These are phyloP conservation scores for Heteromurus nitidus DNA, from an alignment of 2,888 invertebrate genomes.

Conservation along the genomic window DNA sequence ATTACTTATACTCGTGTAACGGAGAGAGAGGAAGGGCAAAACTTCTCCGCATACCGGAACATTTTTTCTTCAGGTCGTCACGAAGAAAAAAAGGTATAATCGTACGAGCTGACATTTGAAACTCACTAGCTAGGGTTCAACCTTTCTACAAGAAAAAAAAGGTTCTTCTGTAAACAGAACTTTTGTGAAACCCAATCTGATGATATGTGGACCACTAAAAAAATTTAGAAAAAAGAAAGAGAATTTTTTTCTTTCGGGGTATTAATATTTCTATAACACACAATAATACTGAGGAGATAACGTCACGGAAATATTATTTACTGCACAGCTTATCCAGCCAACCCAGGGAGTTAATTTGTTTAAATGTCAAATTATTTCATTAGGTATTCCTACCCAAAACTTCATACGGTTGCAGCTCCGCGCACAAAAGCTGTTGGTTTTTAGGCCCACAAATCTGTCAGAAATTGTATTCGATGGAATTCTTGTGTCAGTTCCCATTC, in stretches of 20 bases:
- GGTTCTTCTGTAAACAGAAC: slow-evolving; percentile 53
- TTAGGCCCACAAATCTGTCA: slow-evolving; percentile 48
- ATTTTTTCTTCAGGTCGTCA: neutral
- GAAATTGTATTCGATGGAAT: slow-evolving; percentile 42
- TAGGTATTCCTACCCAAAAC: slow-evolving; percentile 63
- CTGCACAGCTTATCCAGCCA: slow-evolving; percentile 42
- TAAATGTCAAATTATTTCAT: slow-evolving; percentile 71
- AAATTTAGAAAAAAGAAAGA: slow-evolving; percentile 30
- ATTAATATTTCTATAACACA: slow-evolving; percentile 26
- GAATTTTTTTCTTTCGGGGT: slow-evolving; percentile 1
- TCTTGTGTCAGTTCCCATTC: slow-evolving; percentile 26
- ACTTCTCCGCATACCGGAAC: neutral
- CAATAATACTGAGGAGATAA: slow-evolving; percentile 41
- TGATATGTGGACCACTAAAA: slow-evolving; percentile 43
- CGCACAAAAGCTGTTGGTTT: slow-evolving; percentile 40
- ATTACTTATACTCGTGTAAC: too few species aligned
- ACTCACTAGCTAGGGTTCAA: slow-evolving; percentile 20
- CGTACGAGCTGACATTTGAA: slow-evolving; percentile 33
- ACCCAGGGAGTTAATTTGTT: slow-evolving; percentile 70
- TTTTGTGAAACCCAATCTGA: slow-evolving; percentile 61
- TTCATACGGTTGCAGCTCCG: slow-evolving; percentile 11
- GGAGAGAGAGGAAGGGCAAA: too few species aligned
- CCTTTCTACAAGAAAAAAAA: slow-evolving; percentile 42
- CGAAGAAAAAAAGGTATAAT: slow-evolving; percentile 9
- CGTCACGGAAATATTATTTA: slow-evolving; percentile 62